phyloP scores from a whole-genome alignment of 2,113 vertebrate species.

The Sorex fumeus region DNA sequence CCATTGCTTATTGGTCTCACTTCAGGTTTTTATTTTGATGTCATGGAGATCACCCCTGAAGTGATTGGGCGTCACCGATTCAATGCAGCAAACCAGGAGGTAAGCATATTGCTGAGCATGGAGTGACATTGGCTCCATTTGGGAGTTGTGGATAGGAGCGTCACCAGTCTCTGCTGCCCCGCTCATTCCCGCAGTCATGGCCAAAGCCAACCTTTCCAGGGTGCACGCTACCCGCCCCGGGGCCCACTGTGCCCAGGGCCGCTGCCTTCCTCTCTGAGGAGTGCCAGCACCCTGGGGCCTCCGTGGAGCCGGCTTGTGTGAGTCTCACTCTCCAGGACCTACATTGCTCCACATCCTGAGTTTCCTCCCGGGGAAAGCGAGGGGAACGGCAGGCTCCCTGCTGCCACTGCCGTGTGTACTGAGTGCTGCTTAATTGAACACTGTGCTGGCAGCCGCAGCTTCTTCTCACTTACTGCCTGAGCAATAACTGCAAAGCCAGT shows the following conservation, averaged over 20 bases:
- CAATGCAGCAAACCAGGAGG: slow-evolving; percentile 89
- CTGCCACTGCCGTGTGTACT: no score
- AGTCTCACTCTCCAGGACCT: not conserved
- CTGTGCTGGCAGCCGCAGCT: not conserved
- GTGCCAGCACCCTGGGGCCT: not conserved
- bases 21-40: slow-evolving; percentile 95
- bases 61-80: slow-evolving; percentile 93
- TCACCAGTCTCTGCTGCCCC: not conserved
- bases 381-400: not conserved
- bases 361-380: not conserved
- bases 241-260: not conserved
- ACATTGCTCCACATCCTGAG: not conserved
- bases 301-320: not conserved
- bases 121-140: not conserved
- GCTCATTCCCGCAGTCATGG: not conserved
- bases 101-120: slow-evolving; percentile 65
- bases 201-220: not conserved
- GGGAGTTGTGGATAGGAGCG: no score
- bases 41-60: slow-evolving; percentile 96
- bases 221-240: not conserved
- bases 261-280: not conserved
- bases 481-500: not conserved
- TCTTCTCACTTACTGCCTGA: not conserved
- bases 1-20: slow-evolving; percentile 66
- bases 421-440: not conserved